phyloP scores from a whole-genome alignment of 2,797 vertebrate genomes.

The Phataginus tricuspis region DNA sequence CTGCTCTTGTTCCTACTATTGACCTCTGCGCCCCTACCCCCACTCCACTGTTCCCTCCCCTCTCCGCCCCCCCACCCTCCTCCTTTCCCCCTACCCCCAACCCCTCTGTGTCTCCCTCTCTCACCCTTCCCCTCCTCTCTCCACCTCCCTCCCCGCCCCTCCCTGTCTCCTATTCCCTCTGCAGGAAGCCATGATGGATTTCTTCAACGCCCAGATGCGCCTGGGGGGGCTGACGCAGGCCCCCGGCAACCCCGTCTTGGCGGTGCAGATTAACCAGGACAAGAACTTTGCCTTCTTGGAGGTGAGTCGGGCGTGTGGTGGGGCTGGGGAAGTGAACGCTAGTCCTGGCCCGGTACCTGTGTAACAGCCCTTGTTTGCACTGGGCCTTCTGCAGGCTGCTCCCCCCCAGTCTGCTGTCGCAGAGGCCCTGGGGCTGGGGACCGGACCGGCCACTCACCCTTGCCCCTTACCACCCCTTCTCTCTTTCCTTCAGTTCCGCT shows the following conservation, averaged over 20 bases:
- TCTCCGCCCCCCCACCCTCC: background rate
- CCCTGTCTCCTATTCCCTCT: conserved; percentile 72
- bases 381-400: background rate
- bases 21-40: conserved; percentile 26
- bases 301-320: conserved; percentile 81
- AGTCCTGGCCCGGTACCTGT: background rate
- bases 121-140: conserved; percentile 79
- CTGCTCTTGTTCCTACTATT: conserved; percentile 3
- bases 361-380: too few species aligned
- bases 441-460: rapidly evolving
- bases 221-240: conserved; percentile 95
- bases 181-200: conserved; percentile 98
- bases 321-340: rapidly evolving
- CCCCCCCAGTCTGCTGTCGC: rapidly evolving
- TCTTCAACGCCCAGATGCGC: conserved; percentile 97
- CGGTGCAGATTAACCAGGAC: conserved; percentile 97
- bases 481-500: conserved; percentile 90
- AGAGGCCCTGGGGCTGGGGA: background rate
- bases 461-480: rapidly evolving
- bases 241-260: conserved; percentile 95
- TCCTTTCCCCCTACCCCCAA: conserved; percentile 67
- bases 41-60: conserved; percentile 31
- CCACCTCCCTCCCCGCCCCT: conserved; percentile 52
- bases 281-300: conserved; percentile 98
- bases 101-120: conserved; percentile 80